phyloP scores from a whole-genome alignment of 1,140 invertebrate genomes.

The Cotesia glomerata region DNA sequence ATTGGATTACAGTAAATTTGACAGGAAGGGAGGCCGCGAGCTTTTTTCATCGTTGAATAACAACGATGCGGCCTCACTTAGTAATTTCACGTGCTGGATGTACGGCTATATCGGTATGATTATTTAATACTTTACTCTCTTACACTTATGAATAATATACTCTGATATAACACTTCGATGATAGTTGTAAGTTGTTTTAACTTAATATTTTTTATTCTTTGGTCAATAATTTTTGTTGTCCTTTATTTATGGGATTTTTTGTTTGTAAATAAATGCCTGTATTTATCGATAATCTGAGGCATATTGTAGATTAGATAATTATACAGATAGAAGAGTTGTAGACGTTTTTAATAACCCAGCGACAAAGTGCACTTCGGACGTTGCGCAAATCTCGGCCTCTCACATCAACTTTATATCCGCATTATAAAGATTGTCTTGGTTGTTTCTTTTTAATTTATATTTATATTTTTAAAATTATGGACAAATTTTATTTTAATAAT shows the following conservation, averaged over 20 bases:
- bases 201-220: neutral
- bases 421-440: slow-evolving; percentile 9
- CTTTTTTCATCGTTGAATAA: neutral
- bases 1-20: neutral
- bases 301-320: slow-evolving; percentile 9
- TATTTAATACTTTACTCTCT: neutral
- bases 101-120: slow-evolving; percentile 50
- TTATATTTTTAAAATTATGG: neutral
- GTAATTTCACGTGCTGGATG: slow-evolving; percentile 41
- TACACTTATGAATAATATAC: too few relatives aligned
- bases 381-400: slow-evolving; percentile 32
- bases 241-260: neutral
- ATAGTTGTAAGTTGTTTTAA: too few relatives aligned
- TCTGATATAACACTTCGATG: too few relatives aligned
- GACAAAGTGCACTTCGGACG: slow-evolving; percentile 26
- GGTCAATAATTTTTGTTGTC: neutral
- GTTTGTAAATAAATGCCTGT: neutral
- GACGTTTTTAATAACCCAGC: neutral
- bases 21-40: slow-evolving; percentile 1
- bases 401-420: slow-evolving; percentile 13
- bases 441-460: neutral
- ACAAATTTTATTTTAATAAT: neutral
- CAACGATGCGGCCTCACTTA: slow-evolving; percentile 17
- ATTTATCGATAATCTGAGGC: slow-evolving; percentile 1
- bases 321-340: neutral